These are phyloP conservation scores for Hypomesus transpacificus DNA, from an alignment of 2,113 vertebrate species.

Conservation along the genomic window DNA sequence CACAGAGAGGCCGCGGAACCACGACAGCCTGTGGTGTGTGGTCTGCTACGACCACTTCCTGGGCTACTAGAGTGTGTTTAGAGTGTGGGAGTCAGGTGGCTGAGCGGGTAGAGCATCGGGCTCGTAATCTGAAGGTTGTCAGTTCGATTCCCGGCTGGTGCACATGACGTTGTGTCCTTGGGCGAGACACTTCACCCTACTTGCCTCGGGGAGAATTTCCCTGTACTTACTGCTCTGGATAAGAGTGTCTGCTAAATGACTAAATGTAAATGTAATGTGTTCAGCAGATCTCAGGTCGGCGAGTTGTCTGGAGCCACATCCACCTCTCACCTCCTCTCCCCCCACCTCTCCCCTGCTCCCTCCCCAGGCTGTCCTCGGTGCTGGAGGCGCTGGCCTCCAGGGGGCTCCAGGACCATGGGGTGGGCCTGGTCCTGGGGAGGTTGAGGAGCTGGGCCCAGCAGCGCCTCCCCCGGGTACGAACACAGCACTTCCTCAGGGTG, in stretches of 20 bases:
- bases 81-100: too few relatives aligned
- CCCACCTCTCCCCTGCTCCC: neutral
- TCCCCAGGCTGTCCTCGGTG: slow-evolving; percentile 68
- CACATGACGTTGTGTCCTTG: too few relatives aligned
- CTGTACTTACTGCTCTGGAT: too few relatives aligned
- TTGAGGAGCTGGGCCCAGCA: slow-evolving; percentile 66
- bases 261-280: too few relatives aligned
- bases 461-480: slow-evolving; percentile 62
- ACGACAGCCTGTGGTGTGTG: slow-evolving; percentile 36
- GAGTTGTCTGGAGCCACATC: neutral
- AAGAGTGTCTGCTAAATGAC: too few relatives aligned
- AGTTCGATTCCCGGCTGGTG: too few relatives aligned
- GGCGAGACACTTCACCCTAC: too few relatives aligned
- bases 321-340: too few relatives aligned
- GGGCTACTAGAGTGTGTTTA: neutral
- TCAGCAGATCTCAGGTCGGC: neutral
- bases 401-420: slow-evolving; percentile 59
- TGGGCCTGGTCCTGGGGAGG: slow-evolving; percentile 66
- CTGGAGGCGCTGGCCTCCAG: slow-evolving; percentile 63
- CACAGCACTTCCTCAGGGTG: slow-evolving; percentile 66
- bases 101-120: too few relatives aligned
- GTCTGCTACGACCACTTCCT: neutral
- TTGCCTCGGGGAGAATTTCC: too few relatives aligned
- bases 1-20: neutral
- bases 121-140: too few relatives aligned